Evolutionary conservation across 1,140 invertebrate genomes (phyloP).

Genomic region (Plutomurus gul): DNA sequence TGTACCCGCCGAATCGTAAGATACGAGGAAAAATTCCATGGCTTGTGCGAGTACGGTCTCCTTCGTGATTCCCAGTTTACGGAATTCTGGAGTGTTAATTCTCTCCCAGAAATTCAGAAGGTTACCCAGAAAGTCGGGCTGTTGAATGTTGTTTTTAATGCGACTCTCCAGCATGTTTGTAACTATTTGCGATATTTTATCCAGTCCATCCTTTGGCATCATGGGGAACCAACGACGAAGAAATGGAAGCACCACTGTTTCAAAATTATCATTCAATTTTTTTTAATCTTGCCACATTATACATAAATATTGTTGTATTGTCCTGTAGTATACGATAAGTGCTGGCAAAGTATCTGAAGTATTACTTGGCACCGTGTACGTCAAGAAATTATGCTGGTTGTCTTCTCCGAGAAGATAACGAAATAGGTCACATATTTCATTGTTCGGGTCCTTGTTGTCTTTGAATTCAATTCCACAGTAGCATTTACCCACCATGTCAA

Average conservation of each 20-base stretch:
- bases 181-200: background rate
- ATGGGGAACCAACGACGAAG: slow-evolving; percentile 9
- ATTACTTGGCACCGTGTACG: slow-evolving; percentile 33
- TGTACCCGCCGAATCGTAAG: slow-evolving; percentile 34
- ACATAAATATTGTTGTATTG: too few relatives aligned
- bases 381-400: background rate
- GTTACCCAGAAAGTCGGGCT: slow-evolving; percentile 41
- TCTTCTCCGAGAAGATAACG: slow-evolving; percentile 17
- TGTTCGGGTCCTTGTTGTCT: slow-evolving; percentile 35
- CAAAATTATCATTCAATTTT: background rate
- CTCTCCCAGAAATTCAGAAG: slow-evolving; percentile 32
- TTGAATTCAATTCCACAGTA: slow-evolving; percentile 40
- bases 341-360: background rate
- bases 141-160: background rate
- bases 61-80: slow-evolving; percentile 27
- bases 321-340: too few relatives aligned
- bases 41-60: slow-evolving; percentile 37
- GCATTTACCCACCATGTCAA: slow-evolving; percentile 25
- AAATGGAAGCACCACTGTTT: slow-evolving; percentile 45
- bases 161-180: background rate
- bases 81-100: slow-evolving; percentile 37
- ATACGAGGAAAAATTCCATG: slow-evolving; percentile 42
- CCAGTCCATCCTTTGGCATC: background rate
- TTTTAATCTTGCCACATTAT: too few relatives aligned
- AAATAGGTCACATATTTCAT: slow-evolving; percentile 32